Percentiles rank a stretch among this genome's conserved stretches.
phyloP scores from a whole-genome alignment of 1,140 invertebrate genomes.

The Cheumatopsyche charites region DNA sequence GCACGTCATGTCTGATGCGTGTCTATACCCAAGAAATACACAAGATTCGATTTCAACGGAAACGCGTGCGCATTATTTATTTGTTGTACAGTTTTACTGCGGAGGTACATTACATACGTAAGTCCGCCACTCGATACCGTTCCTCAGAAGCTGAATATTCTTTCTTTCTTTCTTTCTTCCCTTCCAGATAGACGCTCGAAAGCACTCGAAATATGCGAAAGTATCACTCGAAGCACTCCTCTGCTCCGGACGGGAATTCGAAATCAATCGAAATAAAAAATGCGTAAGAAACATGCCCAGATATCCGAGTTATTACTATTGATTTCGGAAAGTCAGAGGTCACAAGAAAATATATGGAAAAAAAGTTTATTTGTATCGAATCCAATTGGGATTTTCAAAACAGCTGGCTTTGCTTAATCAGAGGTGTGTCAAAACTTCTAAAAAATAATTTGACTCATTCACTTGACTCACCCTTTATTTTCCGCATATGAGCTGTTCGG shows the following conservation, averaged over 20 bases:
- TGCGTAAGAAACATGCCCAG: not conserved
- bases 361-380: no score
- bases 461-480: no score
- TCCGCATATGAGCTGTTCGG: no score
- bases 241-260: not conserved
- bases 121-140: constrained; percentile 17
- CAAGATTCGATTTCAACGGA: constrained; percentile 18
- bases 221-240: not conserved
- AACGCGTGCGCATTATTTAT: not conserved
- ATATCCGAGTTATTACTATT: not conserved
- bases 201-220: not conserved
- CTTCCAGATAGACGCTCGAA: not conserved
- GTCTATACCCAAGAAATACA: not conserved
- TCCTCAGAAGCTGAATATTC: no score
- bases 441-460: no score
- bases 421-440: no score
- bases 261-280: not conserved
- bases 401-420: no score
- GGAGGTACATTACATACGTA: not conserved
- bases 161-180: no score
- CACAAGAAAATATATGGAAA: no score
- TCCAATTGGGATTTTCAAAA: no score
- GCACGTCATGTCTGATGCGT: not conserved
- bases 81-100: not conserved
- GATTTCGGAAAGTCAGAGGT: no score